A percentile compares a stretch with the other conserved stretches of the same genome.
Evolutionary conservation across 2,888 invertebrate genomes (phyloP).

Genomic region (Cheilosia soror): DNA sequence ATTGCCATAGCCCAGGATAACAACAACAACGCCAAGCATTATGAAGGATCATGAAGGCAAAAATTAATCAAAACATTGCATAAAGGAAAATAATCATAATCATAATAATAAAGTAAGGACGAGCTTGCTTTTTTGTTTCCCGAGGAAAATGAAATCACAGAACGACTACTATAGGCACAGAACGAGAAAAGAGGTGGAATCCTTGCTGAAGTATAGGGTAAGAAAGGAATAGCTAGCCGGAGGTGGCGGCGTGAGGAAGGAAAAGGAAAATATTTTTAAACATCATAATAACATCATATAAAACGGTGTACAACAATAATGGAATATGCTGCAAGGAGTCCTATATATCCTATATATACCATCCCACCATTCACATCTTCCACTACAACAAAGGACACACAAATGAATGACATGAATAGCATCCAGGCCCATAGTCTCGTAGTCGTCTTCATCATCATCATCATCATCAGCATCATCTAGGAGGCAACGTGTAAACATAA

Average conservation of each 20-base stretch:
- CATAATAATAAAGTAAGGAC: slow-evolving; percentile 81
- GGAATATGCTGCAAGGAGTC: slow-evolving; percentile 65
- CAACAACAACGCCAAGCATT: slow-evolving; percentile 74
- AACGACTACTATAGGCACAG: slow-evolving; percentile 37
- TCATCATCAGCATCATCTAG: slow-evolving; percentile 33
- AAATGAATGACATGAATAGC: slow-evolving; percentile 74
- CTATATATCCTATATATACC: slow-evolving; percentile 4
- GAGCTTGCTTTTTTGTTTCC: slow-evolving; percentile 73
- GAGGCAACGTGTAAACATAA: slow-evolving; percentile 66
- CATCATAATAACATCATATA: slow-evolving; percentile 75
- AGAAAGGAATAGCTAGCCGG: slow-evolving; percentile 33
- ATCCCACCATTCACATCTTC: slow-evolving; percentile 35
- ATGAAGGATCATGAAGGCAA: slow-evolving; percentile 73
- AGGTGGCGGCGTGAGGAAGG: slow-evolving; percentile 11
- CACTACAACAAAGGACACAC: slow-evolving; percentile 70
- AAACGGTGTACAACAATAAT: slow-evolving; percentile 74
- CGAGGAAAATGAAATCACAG: slow-evolving; percentile 78
- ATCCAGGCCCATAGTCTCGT: slow-evolving; percentile 60
- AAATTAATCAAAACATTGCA: slow-evolving; percentile 83
- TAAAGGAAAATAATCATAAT: slow-evolving; percentile 84
- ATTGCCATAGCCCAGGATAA: slow-evolving; percentile 55
- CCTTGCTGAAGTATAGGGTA: slow-evolving; percentile 32
- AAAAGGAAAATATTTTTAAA: slow-evolving; percentile 53
- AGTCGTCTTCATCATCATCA: slow-evolving; percentile 49
- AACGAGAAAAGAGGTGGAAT: slow-evolving; percentile 54